phyloP scores from a whole-genome alignment of 2,113 vertebrate genomes.

The Panthera uncia region DNA sequence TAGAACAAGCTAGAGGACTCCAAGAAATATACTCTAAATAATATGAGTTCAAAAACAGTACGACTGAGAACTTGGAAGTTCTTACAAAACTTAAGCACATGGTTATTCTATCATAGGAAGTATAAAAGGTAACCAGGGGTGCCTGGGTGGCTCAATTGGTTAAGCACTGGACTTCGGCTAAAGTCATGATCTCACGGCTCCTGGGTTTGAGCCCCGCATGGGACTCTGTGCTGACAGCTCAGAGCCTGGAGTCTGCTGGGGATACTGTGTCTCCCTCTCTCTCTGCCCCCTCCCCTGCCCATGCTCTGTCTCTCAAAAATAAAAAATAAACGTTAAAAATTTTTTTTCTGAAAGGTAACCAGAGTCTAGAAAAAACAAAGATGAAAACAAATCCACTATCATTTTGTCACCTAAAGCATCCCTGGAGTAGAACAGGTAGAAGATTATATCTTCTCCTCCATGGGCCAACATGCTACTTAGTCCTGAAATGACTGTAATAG shows the following conservation, averaged over 20 bases:
- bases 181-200: too few species aligned
- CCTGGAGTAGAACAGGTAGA: neutral
- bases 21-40: conserved; percentile 21
- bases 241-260: too few species aligned
- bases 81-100: conserved; percentile 11
- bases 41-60: neutral
- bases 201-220: too few species aligned
- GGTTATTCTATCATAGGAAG: neutral
- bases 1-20: neutral
- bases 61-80: neutral
- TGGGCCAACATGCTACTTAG: neutral
- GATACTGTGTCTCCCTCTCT: too few species aligned
- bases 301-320: too few species aligned
- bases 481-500: neutral
- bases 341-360: neutral
- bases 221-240: too few species aligned
- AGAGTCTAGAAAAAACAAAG: neutral
- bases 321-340: too few species aligned
- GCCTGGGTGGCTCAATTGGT: too few species aligned
- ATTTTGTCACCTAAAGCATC: neutral
- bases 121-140: neutral
- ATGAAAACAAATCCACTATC: neutral
- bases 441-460: neutral
- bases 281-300: too few species aligned
- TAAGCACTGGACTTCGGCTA: too few species aligned